Percentiles rank a stretch among this genome's conserved stretches.
These are phyloP conservation scores for Agrochola lychnidis DNA, from an alignment of 2,888 invertebrate species.

Conservation along the genomic window DNA sequence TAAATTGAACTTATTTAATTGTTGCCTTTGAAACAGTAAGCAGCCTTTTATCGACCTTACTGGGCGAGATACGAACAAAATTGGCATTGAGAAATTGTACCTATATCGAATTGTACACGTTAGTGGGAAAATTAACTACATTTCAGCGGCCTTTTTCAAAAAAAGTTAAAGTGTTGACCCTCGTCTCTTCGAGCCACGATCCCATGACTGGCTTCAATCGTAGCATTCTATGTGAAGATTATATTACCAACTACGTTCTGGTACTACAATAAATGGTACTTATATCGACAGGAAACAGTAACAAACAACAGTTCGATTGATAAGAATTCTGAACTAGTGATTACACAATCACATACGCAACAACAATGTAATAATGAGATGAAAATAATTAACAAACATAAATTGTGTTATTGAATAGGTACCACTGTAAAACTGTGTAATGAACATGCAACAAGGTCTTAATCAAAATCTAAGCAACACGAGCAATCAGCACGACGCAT, in stretches of 20 bases:
- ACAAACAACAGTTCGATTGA: constrained; percentile 7
- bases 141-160: not conserved
- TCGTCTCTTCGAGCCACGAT: not conserved
- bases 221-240: not conserved
- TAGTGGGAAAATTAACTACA: not conserved
- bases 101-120: not conserved
- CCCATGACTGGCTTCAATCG: not conserved
- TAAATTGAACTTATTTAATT: constrained; percentile 42
- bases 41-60: constrained; percentile 31
- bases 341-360: constrained; percentile 5
- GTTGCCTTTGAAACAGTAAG: constrained; percentile 18
- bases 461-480: constrained; percentile 9
- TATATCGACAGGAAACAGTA: constrained; percentile 9
- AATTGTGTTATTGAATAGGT: not conserved
- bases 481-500: not conserved
- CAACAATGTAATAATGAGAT: constrained; percentile 5
- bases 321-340: constrained; percentile 27
- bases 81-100: constrained; percentile 20
- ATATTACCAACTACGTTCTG: not conserved
- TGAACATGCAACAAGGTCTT: not conserved
- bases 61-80: constrained; percentile 21
- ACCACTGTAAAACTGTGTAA: not conserved
- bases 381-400: constrained; percentile 9
- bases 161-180: not conserved
- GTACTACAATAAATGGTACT: not conserved